Evolutionary conservation across 2,797 vertebrate genomes (phyloP).

Genomic region (Tenualosa thibaudeaui): DNA sequence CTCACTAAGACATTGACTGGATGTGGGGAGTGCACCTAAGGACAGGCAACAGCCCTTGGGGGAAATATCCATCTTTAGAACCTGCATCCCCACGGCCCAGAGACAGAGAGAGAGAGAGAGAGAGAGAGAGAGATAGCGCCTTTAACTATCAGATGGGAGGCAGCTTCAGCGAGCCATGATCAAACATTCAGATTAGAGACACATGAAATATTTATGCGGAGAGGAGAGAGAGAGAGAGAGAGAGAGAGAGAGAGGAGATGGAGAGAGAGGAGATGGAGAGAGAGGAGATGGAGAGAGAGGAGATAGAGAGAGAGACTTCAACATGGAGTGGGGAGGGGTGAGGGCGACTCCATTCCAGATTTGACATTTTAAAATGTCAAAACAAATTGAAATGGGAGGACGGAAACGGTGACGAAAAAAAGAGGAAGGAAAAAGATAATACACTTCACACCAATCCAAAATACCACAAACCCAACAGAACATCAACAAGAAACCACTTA

Average conservation of each 20-base stretch:
- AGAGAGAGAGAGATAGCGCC: background rate
- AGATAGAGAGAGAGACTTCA: too few species aligned
- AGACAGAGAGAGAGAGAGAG: too few species aligned
- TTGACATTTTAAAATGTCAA: constrained; percentile 19
- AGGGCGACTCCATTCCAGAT: background rate
- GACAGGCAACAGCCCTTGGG: background rate
- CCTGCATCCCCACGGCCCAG: background rate
- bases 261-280: too few species aligned
- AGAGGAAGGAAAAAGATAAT: background rate
- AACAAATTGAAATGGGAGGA: constrained; percentile 16
- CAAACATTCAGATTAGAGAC: background rate
- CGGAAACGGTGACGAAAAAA: background rate
- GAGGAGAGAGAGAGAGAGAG: background rate
- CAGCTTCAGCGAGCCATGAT: background rate
- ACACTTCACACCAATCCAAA: background rate
- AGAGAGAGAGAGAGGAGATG: too few species aligned
- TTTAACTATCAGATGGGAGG: background rate
- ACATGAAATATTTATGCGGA: constrained; percentile 20
- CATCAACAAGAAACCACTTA: background rate
- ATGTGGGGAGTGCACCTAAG: background rate
- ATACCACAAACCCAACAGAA: background rate
- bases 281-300: background rate
- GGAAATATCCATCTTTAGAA: background rate
- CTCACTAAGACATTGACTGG: background rate
- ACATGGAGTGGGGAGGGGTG: background rate